phyloP scores from a whole-genome alignment of 1,140 invertebrate genomes.

The Bathynomus jamesi region DNA sequence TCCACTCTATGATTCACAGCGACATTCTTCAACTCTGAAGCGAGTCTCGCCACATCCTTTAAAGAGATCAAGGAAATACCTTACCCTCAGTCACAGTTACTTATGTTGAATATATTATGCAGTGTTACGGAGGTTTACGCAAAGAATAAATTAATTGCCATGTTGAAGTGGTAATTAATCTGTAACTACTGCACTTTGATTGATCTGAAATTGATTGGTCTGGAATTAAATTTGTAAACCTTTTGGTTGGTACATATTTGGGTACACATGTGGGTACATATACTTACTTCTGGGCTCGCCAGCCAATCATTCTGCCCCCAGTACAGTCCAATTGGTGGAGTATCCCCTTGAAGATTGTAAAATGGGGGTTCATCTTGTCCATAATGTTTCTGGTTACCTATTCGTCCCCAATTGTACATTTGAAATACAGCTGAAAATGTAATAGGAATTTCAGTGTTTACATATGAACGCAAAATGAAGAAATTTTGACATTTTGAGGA shows the following conservation, averaged over 20 bases:
- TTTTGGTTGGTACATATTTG: too few relatives aligned
- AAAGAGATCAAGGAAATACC: neutral
- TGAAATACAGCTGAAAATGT: constrained; percentile 3
- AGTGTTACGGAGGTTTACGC: neutral
- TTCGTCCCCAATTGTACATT: neutral
- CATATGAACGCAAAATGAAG: too few relatives aligned
- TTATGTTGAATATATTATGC: neutral
- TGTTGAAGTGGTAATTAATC: neutral
- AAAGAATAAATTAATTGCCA: neutral
- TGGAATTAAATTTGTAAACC: too few relatives aligned
- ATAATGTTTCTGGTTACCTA: neutral
- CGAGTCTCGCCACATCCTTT: constrained; percentile 27
- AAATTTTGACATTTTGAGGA: too few relatives aligned
- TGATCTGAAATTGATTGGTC: too few relatives aligned
- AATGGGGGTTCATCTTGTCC: neutral
- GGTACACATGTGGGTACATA: too few relatives aligned
- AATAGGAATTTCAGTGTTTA: too few relatives aligned
- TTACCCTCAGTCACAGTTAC: neutral
- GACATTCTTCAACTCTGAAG: constrained; percentile 12
- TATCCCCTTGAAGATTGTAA: neutral
- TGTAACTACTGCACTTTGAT: neutral
- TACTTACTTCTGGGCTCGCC: constrained; percentile 12
- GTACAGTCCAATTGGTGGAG: neutral
- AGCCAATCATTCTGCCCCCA: neutral
- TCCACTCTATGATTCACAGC: constrained; percentile 5